Conservation (phyloP, 2,797 vertebrate genomes). For the Erpetoichthys calabaricus region DNA sequence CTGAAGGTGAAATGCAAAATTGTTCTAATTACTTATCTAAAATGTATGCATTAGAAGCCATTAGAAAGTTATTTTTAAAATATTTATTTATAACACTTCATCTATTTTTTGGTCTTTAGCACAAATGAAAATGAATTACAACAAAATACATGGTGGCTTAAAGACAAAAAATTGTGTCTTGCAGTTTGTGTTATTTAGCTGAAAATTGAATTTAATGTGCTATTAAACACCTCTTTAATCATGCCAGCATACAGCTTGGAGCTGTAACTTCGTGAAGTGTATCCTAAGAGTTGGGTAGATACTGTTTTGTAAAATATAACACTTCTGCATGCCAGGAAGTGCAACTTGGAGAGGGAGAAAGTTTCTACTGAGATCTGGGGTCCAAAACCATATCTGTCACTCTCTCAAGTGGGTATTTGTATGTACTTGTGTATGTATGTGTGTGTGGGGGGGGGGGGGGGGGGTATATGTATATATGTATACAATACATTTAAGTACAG, state of each 20-base stretch:
- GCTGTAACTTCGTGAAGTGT: slow-evolving; percentile 55
- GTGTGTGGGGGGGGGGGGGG: too few relatives aligned
- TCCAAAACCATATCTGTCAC: background rate
- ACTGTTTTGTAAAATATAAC: slow-evolving; percentile 51
- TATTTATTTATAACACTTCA: slow-evolving; percentile 54
- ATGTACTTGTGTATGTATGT: slow-evolving; percentile 18
- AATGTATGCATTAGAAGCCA: slow-evolving; percentile 80
- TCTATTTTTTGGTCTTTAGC: slow-evolving; percentile 37
- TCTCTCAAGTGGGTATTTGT: slow-evolving; percentile 1
- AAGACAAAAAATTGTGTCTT: background rate
- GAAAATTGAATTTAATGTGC: slow-evolving; percentile 48
- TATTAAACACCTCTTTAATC: slow-evolving; percentile 55
- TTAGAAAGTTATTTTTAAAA: slow-evolving; percentile 78
- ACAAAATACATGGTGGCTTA: slow-evolving; percentile 26
- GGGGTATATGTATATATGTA: background rate
- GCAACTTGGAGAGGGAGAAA: slow-evolving; percentile 53
- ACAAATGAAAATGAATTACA: slow-evolving; percentile 30
- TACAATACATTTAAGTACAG: slow-evolving; percentile 10
- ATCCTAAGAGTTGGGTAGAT: slow-evolving; percentile 50
- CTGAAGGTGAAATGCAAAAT: slow-evolving; percentile 76
- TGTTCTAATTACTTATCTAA: slow-evolving; percentile 73
- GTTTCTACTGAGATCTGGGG: slow-evolving; percentile 30
- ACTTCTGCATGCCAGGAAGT: slow-evolving; percentile 47
- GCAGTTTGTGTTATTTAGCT: slow-evolving; percentile 20
- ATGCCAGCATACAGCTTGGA: slow-evolving; percentile 37